Percentiles rank a stretch among this genome's conserved stretches.
Evolutionary conservation across 2,797 vertebrate species (phyloP).

Genomic region (Hipposideros larvatus): DNA sequence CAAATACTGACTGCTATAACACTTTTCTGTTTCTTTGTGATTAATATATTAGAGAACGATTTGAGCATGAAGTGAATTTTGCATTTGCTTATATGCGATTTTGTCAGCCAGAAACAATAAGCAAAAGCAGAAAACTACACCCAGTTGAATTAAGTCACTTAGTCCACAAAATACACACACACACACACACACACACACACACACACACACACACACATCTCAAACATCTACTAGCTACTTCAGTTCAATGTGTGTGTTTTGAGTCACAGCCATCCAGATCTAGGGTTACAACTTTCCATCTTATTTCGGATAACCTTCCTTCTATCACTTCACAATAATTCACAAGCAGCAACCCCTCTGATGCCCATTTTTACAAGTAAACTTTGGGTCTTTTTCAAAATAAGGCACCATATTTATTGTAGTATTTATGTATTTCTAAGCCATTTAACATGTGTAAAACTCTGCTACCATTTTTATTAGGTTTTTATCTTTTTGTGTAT

Average conservation of each 20-base stretch:
- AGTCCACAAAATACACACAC: neutral
- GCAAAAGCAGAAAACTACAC: constrained; percentile 35
- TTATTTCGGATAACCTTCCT: constrained; percentile 29
- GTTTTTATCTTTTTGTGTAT: constrained; percentile 29
- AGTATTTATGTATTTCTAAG: constrained; percentile 4
- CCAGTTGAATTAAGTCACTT: constrained; percentile 38
- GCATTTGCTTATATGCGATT: constrained; percentile 22
- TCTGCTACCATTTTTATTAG: constrained; percentile 30
- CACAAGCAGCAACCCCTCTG: constrained; percentile 9
- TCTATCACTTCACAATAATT: constrained; percentile 20
- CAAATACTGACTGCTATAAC: neutral
- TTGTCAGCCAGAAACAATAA: constrained; percentile 11
- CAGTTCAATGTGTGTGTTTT: neutral
- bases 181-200: neutral
- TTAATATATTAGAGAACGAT: constrained; percentile 31
- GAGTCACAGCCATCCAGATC: neutral
- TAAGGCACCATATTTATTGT: neutral
- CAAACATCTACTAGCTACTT: neutral
- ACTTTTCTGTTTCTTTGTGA: constrained; percentile 34
- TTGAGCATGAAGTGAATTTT: constrained; percentile 36
- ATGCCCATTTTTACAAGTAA: constrained; percentile 45
- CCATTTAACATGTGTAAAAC: constrained; percentile 30
- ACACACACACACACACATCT: neutral
- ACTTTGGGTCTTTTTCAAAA: constrained; percentile 40
- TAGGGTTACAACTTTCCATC: neutral